Evolutionary conservation across 2,797 vertebrate species (phyloP).

Genomic region (Oceanodroma leucorhoa): DNA sequence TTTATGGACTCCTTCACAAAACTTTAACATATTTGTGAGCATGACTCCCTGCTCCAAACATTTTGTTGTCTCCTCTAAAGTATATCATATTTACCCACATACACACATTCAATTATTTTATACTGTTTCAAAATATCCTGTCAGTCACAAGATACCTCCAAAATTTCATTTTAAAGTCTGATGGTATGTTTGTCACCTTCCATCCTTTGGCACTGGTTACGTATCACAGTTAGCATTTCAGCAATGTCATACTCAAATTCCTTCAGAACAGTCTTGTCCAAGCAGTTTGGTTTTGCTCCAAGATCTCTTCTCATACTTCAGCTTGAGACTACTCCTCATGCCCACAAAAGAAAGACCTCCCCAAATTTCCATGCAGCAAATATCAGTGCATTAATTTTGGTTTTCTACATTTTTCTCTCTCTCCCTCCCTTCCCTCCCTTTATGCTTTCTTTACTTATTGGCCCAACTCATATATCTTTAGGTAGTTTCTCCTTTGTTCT

Average conservation of each 20-base stretch:
- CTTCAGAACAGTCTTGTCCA: neutral
- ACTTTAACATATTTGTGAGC: neutral
- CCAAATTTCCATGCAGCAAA: neutral
- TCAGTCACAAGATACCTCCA: neutral
- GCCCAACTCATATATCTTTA: neutral
- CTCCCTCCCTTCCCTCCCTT: neutral
- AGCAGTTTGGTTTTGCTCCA: neutral
- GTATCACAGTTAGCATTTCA: neutral
- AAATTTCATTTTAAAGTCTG: conserved; percentile 3
- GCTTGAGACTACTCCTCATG: neutral
- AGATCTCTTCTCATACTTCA: neutral
- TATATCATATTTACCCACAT: neutral
- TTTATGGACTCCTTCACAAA: neutral
- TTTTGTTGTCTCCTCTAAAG: neutral
- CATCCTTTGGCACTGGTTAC: neutral
- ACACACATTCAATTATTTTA: neutral
- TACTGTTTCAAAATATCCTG: neutral
- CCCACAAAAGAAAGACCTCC: neutral
- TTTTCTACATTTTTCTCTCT: neutral
- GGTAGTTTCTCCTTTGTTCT: neutral
- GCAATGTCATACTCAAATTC: neutral
- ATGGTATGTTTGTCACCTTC: neutral
- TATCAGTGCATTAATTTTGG: neutral
- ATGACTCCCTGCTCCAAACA: neutral
- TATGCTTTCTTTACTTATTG: neutral